Conservation (phyloP, 2,888 invertebrate genomes). For the Drosophila borealis region DNA sequence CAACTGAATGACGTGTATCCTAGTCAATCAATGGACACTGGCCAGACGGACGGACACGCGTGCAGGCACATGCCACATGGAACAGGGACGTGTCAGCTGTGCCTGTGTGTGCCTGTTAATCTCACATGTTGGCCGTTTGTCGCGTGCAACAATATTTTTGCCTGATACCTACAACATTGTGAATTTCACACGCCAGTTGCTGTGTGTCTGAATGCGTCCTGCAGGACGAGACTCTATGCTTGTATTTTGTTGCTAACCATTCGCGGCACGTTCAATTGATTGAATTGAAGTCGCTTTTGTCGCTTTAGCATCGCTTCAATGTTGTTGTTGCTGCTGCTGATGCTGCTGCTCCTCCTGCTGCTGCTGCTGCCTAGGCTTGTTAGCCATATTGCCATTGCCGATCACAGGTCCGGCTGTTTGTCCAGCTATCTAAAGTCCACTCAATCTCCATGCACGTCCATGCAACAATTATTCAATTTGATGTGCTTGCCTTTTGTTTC, state of each 20-base stretch:
- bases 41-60: slow-evolving; percentile 22
- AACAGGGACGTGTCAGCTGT: slow-evolving; percentile 26
- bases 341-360: slow-evolving; percentile 25
- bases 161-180: slow-evolving; percentile 66
- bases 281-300: slow-evolving; percentile 69
- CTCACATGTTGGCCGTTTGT: slow-evolving; percentile 68
- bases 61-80: slow-evolving; percentile 9
- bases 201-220: slow-evolving; percentile 19
- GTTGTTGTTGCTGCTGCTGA: slow-evolving; percentile 56
- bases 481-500: slow-evolving; percentile 60
- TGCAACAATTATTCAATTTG: slow-evolving; percentile 80
- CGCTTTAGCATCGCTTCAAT: slow-evolving; percentile 27
- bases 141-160: slow-evolving; percentile 70
- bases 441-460: slow-evolving; percentile 36
- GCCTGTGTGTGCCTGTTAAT: slow-evolving; percentile 56
- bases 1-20: slow-evolving; percentile 51
- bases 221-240: slow-evolving; percentile 13
- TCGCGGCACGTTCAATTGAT: slow-evolving; percentile 80
- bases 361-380: slow-evolving; percentile 52
- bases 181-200: slow-evolving; percentile 77
- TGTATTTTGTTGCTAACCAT: slow-evolving; percentile 67
- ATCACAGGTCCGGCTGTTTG: slow-evolving; percentile 32
- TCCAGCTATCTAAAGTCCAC: slow-evolving; percentile 23
- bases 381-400: slow-evolving; percentile 44
- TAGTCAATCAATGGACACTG: slow-evolving; percentile 70